Evolutionary conservation across 2,797 vertebrate species (phyloP), one percentile per base, ranked within the genome.

Genomic region (Octomys mimax): DNA sequence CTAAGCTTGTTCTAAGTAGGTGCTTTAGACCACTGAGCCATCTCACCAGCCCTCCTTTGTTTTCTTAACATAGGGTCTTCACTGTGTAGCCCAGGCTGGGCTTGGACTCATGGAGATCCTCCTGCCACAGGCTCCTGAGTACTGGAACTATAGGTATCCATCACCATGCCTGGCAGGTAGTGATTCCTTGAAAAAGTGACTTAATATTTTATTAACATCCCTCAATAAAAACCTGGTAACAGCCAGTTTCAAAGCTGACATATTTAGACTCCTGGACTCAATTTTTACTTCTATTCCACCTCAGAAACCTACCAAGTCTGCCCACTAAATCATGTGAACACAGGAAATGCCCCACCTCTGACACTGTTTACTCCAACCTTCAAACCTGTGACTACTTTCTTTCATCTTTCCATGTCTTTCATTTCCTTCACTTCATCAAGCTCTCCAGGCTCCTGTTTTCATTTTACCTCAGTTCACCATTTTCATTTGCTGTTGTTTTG

Each of bases 401-500:
- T 85, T 79, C 64, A 82, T 64, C 52, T 68, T 73, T 82, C 77
- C 36, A n/a, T 21, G 22, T 49, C 28, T 89, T 82, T 83, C 68
- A 91, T n/a, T 66, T 66, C 71, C 28, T 64, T 82, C 24, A 77
- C 24, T 18, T 83, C 54, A 46, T 82, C 66, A 91, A 82, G 39
- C 82, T 70, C 79, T 91, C 88, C 4, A 70, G 83, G 57, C 82
- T 68, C 59, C 79, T 36, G 18, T 73, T 70, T 94, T 64, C 73
- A 68, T 70, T 54, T 75, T 82, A 62, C 52, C 61, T 78, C 31
- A 81, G 83, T 90, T 92, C 71, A 88, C 87, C 36, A 82, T 82
- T 95, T 87, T 85, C 49, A 77, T 92, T 82, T 82, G 42, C 24
- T 91, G 9, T 78, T 36, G 62, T 91, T 91, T 81, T 87, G 10